A percentile compares a stretch with the other conserved stretches of the same genome.
Evolutionary conservation across 2,797 vertebrate species (phyloP).

Genomic region (Emydoidea blandingii): DNA sequence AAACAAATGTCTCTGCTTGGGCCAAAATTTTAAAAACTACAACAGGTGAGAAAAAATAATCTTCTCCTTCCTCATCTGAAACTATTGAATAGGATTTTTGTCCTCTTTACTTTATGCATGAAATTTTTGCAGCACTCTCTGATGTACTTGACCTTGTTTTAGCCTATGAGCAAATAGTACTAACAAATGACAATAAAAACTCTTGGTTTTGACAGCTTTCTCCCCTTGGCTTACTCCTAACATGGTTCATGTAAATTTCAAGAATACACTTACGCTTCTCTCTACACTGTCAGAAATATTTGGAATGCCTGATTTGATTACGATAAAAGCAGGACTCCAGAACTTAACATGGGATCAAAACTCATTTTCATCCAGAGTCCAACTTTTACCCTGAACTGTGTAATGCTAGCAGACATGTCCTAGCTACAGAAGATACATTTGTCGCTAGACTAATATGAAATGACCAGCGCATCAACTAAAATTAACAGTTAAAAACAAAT

Average conservation of each 20-base stretch:
- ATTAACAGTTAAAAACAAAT: slow-evolving; percentile 15
- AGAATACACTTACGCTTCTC: accelerated
- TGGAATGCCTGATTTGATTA: not conserved
- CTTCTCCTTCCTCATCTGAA: not conserved
- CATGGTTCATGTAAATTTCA: not conserved
- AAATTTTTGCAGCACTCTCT: not conserved
- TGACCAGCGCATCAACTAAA: not conserved
- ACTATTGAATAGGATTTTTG: slow-evolving; percentile 5
- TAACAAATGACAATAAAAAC: not conserved
- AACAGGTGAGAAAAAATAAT: not conserved
- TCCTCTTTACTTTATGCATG: not conserved
- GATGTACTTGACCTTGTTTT: not conserved
- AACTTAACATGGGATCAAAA: not conserved
- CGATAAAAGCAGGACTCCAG: not conserved
- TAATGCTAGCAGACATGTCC: not conserved
- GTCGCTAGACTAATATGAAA: not conserved
- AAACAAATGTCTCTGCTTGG: not conserved
- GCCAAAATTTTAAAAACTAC: not conserved
- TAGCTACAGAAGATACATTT: not conserved
- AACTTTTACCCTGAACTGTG: not conserved
- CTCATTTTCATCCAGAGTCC: not conserved
- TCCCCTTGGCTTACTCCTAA: not conserved
- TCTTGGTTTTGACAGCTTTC: slow-evolving; percentile 29
- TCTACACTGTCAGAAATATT: not conserved
- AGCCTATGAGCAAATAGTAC: slow-evolving; percentile 9